Percentiles rank a stretch among this genome's conserved stretches.
Evolutionary conservation across 2,797 vertebrate genomes (phyloP).

Genomic region (Urophycis tenuis): DNA sequence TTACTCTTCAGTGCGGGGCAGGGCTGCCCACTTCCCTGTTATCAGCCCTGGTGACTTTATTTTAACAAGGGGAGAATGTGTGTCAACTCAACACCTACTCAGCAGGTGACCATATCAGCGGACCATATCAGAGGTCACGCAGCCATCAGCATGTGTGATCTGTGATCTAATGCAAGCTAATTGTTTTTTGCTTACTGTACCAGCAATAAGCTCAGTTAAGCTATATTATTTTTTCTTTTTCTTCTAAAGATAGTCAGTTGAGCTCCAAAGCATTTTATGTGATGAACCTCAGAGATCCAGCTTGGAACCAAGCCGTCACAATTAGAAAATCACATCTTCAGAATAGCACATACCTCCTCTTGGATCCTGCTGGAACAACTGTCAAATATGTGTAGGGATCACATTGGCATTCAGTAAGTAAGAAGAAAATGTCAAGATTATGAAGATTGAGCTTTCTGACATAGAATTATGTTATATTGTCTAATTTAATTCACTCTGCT

Average conservation of each 20-base stretch:
- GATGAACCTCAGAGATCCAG: conserved; percentile 13
- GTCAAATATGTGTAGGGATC: conserved; percentile 53
- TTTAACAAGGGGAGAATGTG: background rate
- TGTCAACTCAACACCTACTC: background rate
- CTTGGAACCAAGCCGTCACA: conserved; percentile 29
- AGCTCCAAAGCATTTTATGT: conserved; percentile 30
- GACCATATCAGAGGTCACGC: background rate
- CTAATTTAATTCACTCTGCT: background rate
- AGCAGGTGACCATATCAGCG: background rate
- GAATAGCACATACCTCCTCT: conserved; percentile 25
- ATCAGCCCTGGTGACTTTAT: background rate
- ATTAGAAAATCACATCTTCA: conserved; percentile 29
- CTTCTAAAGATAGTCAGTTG: conserved; percentile 33
- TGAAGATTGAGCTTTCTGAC: background rate
- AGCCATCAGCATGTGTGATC: background rate
- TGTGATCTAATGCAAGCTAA: background rate
- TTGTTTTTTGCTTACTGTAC: background rate
- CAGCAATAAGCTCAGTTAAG: conserved; percentile 5
- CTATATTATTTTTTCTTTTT: background rate
- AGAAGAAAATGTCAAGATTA: background rate
- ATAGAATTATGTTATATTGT: background rate
- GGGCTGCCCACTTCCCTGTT: background rate
- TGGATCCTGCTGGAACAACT: conserved; percentile 32
- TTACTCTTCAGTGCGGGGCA: background rate
- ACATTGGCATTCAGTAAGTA: conserved; percentile 34